Evolutionary conservation across 2,797 vertebrate genomes (phyloP).

Genomic region (Perdix hodgsoniae): DNA sequence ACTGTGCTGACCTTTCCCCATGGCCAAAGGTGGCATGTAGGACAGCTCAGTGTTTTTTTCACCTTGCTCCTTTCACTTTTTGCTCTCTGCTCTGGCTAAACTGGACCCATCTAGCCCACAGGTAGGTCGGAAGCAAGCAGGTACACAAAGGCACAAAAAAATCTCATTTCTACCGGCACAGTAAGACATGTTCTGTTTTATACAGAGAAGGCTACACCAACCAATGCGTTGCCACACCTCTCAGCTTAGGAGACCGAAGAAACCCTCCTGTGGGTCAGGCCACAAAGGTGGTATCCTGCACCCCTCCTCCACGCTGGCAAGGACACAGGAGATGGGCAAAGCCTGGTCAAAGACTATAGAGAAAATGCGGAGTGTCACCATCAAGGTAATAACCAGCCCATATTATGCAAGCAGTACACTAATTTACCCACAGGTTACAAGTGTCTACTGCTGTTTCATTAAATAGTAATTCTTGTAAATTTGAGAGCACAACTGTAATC

Average conservation of each 20-base stretch:
- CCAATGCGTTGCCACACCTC: neutral
- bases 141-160: neutral
- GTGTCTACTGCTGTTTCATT: conserved; percentile 50
- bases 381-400: neutral
- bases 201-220: neutral
- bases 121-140: neutral
- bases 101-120: accelerated
- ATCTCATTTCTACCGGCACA: neutral
- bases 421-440: conserved; percentile 53
- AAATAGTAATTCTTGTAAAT: conserved; percentile 50
- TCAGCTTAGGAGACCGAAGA: neutral
- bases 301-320: neutral
- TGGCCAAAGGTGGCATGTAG: neutral
- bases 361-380: neutral
- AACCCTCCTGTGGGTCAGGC: neutral
- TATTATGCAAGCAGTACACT: neutral
- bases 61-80: neutral
- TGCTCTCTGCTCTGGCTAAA: neutral
- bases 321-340: neutral
- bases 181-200: neutral
- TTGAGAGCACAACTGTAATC: conserved; percentile 29
- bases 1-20: accelerated
- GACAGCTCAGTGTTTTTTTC: neutral
- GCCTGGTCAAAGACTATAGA: neutral
- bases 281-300: neutral